Conservation (phyloP, 2,797 vertebrate genomes). For the Remorina albescens region DNA sequence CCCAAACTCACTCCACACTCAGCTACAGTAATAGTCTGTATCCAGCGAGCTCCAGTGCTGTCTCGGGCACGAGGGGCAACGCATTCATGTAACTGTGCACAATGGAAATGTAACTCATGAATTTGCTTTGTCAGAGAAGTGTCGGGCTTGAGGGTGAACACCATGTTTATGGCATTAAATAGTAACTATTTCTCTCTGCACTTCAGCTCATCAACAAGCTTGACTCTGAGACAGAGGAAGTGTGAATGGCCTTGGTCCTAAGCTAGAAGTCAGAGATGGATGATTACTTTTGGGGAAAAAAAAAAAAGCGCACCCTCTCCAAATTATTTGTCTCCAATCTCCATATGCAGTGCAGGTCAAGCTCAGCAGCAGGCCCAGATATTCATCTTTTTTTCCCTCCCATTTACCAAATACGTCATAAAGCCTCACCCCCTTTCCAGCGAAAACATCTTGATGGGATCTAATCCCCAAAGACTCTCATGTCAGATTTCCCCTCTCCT, state of each 20-base stretch:
- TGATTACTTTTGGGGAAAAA: too few relatives aligned
- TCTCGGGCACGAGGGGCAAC: constrained; percentile 9
- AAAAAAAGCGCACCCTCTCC: too few relatives aligned
- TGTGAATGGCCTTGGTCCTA: constrained; percentile 7
- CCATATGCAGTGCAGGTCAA: too few relatives aligned
- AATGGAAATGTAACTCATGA: neutral
- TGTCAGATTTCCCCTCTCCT: too few relatives aligned
- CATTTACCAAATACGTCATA: too few relatives aligned
- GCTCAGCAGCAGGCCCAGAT: too few relatives aligned
- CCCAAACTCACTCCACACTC: neutral
- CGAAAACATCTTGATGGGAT: too few relatives aligned
- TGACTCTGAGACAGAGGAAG: neutral
- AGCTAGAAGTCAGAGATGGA: neutral
- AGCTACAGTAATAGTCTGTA: constrained; percentile 4
- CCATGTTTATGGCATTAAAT: neutral
- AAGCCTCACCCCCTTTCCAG: too few relatives aligned
- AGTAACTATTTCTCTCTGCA: too few relatives aligned
- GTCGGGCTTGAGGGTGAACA: constrained; percentile 8
- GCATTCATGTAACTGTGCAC: neutral
- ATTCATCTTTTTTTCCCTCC: too few relatives aligned
- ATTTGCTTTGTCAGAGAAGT: constrained; percentile 24
- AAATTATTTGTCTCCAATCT: too few relatives aligned
- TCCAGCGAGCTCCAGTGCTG: constrained; percentile 1
- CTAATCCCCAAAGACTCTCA: too few relatives aligned
- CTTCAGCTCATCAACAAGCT: neutral